Percentiles rank a stretch among this genome's conserved stretches.
phyloP scores from a whole-genome alignment of 2,113 vertebrate genomes.

The Amia ocellicauda region DNA sequence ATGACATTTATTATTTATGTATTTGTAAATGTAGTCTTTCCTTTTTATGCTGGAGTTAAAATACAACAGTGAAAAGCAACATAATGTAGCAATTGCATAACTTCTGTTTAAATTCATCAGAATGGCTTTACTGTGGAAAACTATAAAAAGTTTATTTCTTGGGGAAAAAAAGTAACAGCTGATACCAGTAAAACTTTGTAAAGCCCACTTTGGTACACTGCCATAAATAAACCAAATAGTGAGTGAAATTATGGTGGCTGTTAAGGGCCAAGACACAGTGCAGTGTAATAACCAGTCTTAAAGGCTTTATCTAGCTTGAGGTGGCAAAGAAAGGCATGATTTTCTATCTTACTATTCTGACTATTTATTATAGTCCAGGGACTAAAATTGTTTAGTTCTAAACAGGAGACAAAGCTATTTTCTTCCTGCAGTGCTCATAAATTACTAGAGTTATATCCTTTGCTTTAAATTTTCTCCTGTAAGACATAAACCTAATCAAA shows the following conservation, averaged over 20 bases:
- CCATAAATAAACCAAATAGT: constrained; percentile 13
- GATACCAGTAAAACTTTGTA: constrained; percentile 1
- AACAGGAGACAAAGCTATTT: constrained; percentile 53
- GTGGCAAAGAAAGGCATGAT: constrained; percentile 37
- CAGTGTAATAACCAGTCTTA: constrained; percentile 36
- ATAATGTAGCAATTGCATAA: no score
- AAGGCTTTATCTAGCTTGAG: constrained; percentile 31
- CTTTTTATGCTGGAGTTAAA: no score
- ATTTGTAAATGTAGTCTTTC: no score
- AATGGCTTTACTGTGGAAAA: no score
- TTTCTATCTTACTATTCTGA: constrained; percentile 44
- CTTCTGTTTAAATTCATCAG: no score
- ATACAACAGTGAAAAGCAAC: no score
- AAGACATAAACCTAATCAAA: constrained; percentile 79
- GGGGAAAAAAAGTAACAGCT: neutral
- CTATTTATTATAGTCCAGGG: constrained; percentile 45
- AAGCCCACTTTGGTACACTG: neutral
- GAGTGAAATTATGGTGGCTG: neutral
- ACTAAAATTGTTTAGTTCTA: constrained; percentile 46
- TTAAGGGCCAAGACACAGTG: constrained; percentile 23
- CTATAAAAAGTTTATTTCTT: neutral
- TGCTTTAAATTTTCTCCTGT: constrained; percentile 67
- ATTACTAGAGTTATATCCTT: constrained; percentile 58
- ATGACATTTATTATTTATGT: no score
- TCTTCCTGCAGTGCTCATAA: constrained; percentile 48